Evolutionary conservation across 2,113 vertebrate genomes (phyloP).

Genomic region (Polyodon spathula): DNA sequence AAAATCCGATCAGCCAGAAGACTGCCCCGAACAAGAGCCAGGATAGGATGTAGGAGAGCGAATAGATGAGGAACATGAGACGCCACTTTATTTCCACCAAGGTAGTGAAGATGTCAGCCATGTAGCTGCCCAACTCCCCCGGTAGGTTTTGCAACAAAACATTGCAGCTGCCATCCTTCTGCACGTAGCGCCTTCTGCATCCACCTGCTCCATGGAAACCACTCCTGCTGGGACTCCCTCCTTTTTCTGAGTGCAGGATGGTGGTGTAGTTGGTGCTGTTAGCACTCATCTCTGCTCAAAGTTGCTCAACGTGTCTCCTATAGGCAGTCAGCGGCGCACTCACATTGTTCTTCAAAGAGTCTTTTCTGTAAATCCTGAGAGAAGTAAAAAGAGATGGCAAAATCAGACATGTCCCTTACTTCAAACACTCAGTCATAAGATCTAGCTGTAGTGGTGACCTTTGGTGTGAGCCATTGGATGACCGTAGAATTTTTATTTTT

Average conservation of each 20-base stretch:
- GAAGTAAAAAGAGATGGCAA: no score
- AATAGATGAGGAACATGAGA: slow-evolving; percentile 85
- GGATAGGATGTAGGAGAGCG: slow-evolving; percentile 82
- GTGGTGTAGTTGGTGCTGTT: slow-evolving; percentile 29
- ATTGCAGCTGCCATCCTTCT: slow-evolving; percentile 81
- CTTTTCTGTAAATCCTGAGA: neutral
- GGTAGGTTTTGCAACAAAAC: slow-evolving; percentile 78
- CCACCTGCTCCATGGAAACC: slow-evolving; percentile 20
- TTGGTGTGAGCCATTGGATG: no score
- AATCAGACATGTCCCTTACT: no score
- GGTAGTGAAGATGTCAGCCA: slow-evolving; percentile 87
- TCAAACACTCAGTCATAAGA: no score
- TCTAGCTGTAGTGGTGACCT: no score
- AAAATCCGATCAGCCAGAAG: slow-evolving; percentile 80
- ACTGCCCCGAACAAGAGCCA: slow-evolving; percentile 84
- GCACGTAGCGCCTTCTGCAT: slow-evolving; percentile 49
- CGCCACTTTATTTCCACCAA: slow-evolving; percentile 92
- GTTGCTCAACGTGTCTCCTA: neutral
- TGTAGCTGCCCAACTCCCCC: slow-evolving; percentile 78
- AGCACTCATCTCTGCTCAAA: slow-evolving; percentile 35
- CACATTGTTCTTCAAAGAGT: slow-evolving; percentile 7
- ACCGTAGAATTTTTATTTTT: no score
- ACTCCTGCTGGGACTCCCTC: slow-evolving; percentile 14
- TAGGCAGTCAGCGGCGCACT: neutral
- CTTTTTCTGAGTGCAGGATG: slow-evolving; percentile 22